phyloP scores from a whole-genome alignment of 2,888 invertebrate species.

The Andricus curvator region DNA sequence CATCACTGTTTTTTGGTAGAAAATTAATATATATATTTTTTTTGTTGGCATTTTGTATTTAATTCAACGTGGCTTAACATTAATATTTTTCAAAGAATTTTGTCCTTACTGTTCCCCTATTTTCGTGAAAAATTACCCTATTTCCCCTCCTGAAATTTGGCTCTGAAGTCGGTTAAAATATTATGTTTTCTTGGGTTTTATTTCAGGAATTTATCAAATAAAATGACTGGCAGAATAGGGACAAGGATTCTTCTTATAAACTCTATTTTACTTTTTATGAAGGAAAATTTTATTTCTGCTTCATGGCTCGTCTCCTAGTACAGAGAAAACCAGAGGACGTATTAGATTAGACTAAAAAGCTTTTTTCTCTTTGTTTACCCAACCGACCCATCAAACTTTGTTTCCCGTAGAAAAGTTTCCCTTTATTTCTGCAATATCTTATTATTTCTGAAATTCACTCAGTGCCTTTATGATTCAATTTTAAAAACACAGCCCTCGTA shows the following conservation, averaged over 20 bases:
- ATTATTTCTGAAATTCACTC: conserved; percentile 8
- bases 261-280: background rate
- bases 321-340: background rate
- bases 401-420: background rate
- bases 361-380: background rate
- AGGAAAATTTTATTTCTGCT: background rate
- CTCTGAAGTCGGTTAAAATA: too few species aligned
- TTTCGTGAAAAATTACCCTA: too few species aligned
- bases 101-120: too few species aligned
- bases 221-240: background rate
- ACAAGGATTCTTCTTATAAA: background rate
- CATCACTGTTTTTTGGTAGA: too few species aligned
- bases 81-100: too few species aligned
- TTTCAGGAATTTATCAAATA: background rate
- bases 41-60: too few species aligned
- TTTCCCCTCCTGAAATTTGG: too few species aligned
- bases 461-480: conserved; percentile 17
- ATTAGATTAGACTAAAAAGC: background rate
- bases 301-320: background rate
- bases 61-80: too few species aligned
- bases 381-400: background rate
- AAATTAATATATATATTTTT: too few species aligned
- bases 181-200: too few species aligned
- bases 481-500: background rate
- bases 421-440: background rate